A percentile compares a stretch with the other conserved stretches of the same genome.
phyloP scores from a whole-genome alignment of 2,888 invertebrate species.

The Griposia aprilina region DNA sequence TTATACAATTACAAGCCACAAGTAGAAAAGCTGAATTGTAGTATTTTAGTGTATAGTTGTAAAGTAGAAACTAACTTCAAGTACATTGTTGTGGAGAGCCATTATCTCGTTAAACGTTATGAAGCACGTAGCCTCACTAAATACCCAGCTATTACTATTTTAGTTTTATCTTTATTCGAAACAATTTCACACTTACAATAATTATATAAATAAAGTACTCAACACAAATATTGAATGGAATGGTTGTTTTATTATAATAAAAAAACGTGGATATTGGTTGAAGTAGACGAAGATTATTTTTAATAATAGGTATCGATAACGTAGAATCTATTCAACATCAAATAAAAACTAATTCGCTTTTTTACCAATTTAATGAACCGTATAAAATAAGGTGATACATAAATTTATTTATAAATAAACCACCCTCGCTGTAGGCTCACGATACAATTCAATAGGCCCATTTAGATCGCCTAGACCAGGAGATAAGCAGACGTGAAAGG shows the following conservation, averaged over 20 bases:
- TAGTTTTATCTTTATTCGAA: conserved; percentile 6
- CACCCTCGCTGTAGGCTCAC: conserved; percentile 53
- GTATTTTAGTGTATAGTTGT: conserved; percentile 12
- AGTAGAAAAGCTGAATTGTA: conserved; percentile 22
- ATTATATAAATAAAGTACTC: background rate
- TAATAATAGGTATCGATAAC: conserved; percentile 4
- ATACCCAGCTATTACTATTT: background rate
- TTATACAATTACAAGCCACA: conserved; percentile 1
- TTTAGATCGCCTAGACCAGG: conserved; percentile 84
- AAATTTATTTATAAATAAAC: conserved; percentile 46
- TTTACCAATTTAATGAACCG: conserved; percentile 18
- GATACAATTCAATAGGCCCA: conserved; percentile 85
- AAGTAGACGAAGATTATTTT: conserved; percentile 13
- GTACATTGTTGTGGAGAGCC: conserved; percentile 11
- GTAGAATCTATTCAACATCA: conserved; percentile 7
- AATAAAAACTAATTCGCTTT: conserved; percentile 19
- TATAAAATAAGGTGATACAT: conserved; percentile 18
- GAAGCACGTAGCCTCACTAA: conserved; percentile 19
- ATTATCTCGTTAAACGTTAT: conserved; percentile 44
- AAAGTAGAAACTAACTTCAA: conserved; percentile 29
- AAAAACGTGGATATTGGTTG: background rate
- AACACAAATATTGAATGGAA: background rate
- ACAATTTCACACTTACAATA: conserved; percentile 18
- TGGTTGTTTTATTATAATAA: background rate
- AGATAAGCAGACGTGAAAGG: conserved; percentile 89